Base-by-base conservation (phyloP, 2,797 vertebrate species). In the Rhodeus uyekii region DNA sequence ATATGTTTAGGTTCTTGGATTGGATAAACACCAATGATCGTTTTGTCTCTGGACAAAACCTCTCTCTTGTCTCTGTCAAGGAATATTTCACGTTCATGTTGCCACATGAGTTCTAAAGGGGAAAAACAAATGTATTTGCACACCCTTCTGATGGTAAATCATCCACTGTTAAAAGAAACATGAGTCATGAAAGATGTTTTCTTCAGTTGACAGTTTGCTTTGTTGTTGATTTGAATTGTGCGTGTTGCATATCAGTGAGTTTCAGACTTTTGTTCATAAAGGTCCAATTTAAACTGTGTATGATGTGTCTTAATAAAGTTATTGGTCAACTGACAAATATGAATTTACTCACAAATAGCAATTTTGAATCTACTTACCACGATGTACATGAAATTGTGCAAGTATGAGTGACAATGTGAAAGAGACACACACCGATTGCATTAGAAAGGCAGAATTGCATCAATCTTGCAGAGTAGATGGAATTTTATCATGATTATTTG, bases 361-460 rank as follows among this genome's bases (percentile, higher is more conserved):
- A 1, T 36, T 36, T 73, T 63, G 77, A 64, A n/a, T 74, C 4
- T 29, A 24, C 55, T 60, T 60, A 60, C 55, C 55, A 14, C 24
- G 32, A 24, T 46, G 8, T 48, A 34, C 12, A 55, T 46, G 36
- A 55, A 73, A 78, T 46, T 36, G 24, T 74, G 39, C 73, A 58
- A 73, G 38, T 69, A 39, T 71, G 53, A 67, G 27, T 67, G 76
- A 42, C 42, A 64, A 34, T 34, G 53, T 13, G 13, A 73, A 32
- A 60, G 39, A 76, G 65, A 74, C 13, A 48, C 27, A 36, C 60
- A 42, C 19, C 68, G 46, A 69, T 65, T 79, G 77, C 64, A 39
- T 76, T 71, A 75, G n/a, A 50, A 67, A 29, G 50, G 14, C 63
- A n/a, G 34, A 76, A 73, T 82, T 85, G 64, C 79, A 46, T 83